Evolutionary conservation across 2,113 vertebrate genomes (phyloP), one percentile per base, ranked within the genome.

Genomic region (Sorex fumeus): DNA sequence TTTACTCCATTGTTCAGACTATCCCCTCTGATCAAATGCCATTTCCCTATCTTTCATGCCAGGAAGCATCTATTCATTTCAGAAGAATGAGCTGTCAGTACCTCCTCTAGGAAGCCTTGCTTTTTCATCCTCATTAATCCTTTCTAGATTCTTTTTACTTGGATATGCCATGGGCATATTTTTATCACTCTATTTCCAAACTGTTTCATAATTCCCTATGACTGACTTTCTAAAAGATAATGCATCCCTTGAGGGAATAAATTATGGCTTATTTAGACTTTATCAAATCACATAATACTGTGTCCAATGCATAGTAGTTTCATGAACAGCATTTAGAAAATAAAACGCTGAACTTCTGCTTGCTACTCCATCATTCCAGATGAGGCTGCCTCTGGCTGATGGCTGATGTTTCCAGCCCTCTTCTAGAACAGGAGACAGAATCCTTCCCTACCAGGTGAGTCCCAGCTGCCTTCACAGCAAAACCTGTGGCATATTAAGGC

Each of bases 221-320:
- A 32, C 40, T 78, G 23, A 66, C 13, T 85, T 92, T 85, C 21
- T 50, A 32, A 13, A 69, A 91, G 50, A 84, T 19, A 80, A 76
- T 75, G 32, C 36, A 3, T 53, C 91, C 43, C 21, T 71, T 82
- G 2, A 83, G 32, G 43, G 28, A 91, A 89, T 8, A 19, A 83
- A 75, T 3, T 53, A 2, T 19, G 1, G n/a, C 34, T 74, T 69
- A 77, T 60, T 79, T 57, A 45, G 47, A 7, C 62, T 79, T 66
- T 71, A 89, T 82, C 66, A 71, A 87, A 66, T 94, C 53, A 81
- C 28, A 89, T 66, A 85, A 76, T 32, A n/a, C 5, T 93, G 1
- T 79, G 16, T 23, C 32, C 3, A 66, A 70, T 34, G 71, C n/a
- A 81, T 12, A 70, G 53, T 43, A 60, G n/a, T 66, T n/a, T 87